Conservation (phyloP, 2,113 vertebrate genomes). For the Callospermophilus lateralis region DNA sequence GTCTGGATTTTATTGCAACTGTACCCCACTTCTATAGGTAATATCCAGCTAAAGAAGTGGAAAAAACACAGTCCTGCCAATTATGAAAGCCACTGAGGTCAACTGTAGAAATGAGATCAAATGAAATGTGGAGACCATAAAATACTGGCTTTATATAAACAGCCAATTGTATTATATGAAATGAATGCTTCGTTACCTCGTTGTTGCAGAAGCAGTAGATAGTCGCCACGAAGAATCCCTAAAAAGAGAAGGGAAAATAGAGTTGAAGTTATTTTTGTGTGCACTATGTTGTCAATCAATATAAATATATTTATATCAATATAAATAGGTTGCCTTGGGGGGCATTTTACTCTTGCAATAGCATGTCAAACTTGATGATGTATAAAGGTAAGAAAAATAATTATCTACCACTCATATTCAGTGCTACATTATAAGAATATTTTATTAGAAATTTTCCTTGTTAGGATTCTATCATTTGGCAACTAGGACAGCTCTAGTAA, state of each 20-base stretch:
- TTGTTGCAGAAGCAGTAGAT: constrained; percentile 99
- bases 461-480: background rate
- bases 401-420: background rate
- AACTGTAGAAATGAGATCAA: background rate
- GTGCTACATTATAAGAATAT: background rate
- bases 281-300: background rate
- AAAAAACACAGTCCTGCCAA: background rate
- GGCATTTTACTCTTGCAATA: background rate
- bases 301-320: background rate
- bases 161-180: background rate
- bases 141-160: background rate
- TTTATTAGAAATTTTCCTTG: background rate
- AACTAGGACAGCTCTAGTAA: background rate
- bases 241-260: constrained; percentile 62
- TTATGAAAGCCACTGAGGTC: background rate
- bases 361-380: background rate
- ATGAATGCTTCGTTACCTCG: constrained; percentile 92
- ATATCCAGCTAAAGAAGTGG: background rate
- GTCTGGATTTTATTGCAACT: background rate
- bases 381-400: background rate
- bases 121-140: background rate
- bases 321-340: background rate
- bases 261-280: constrained; percentile 28
- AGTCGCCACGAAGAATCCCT: constrained; percentile 97
- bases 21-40: background rate